These are phyloP conservation scores for Dinomys branickii DNA, from an alignment of 2,113 vertebrate species.

Conservation along the genomic window DNA sequence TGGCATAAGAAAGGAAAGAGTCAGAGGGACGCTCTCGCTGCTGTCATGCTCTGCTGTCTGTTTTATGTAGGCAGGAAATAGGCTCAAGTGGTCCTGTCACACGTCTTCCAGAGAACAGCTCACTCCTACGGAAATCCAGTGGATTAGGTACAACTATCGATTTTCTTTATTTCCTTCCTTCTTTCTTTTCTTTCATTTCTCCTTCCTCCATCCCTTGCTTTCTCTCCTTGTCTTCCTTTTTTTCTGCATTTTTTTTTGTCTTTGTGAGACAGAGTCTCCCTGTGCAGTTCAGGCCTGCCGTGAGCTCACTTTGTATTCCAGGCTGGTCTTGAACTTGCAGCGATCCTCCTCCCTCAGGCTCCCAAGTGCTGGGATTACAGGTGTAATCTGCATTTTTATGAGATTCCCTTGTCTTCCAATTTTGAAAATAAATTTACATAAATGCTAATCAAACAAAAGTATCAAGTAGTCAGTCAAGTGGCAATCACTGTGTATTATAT, in stretches of 20 bases:
- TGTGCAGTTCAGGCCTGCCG: too few species aligned
- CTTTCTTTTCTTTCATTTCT: not conserved
- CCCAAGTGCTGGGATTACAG: too few species aligned
- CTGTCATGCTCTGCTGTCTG: constrained; percentile 47
- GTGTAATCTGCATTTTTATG: too few species aligned
- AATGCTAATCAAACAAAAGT: not conserved
- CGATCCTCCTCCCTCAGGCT: too few species aligned
- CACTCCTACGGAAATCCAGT: not conserved
- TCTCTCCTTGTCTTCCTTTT: not conserved
- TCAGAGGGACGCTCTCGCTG: not conserved
- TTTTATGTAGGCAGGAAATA: not conserved
- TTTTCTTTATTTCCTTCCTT: not conserved
- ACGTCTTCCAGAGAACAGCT: not conserved
- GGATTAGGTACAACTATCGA: not conserved
- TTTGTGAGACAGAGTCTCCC: too few species aligned
- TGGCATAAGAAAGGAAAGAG: not conserved
- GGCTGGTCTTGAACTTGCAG: too few species aligned
- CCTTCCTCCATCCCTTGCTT: accelerated
- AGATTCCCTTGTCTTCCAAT: not conserved
- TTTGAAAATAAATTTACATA: not conserved
- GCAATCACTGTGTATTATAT: not conserved
- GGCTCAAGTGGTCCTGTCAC: not conserved
- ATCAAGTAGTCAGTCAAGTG: not conserved
- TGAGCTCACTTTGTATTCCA: too few species aligned
- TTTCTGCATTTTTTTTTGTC: not conserved